These are phyloP conservation scores for Thermophis baileyi DNA, from an alignment of 2,113 vertebrate species.

Conservation along the genomic window DNA sequence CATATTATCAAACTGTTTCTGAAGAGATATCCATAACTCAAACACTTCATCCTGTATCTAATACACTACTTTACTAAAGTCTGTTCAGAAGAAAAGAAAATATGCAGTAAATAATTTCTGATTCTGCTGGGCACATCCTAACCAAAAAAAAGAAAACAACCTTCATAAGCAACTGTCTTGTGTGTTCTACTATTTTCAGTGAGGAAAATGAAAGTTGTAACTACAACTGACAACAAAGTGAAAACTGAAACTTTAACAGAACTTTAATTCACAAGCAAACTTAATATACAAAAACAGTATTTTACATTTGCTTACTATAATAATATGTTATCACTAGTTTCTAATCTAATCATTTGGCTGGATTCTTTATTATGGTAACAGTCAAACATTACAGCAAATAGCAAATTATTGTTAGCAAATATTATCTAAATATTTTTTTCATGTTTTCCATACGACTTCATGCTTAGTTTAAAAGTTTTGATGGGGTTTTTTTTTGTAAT, in stretches of 20 bases:
- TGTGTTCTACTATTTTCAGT: conserved; percentile 2
- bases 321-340: not conserved
- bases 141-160: not conserved
- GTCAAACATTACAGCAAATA: not conserved
- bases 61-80: not conserved
- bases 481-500: not conserved
- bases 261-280: not conserved
- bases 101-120: not conserved
- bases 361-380: not conserved
- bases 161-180: not conserved
- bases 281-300: not conserved
- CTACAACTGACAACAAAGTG: not conserved
- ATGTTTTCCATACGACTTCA: not conserved
- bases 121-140: not conserved
- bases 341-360: not conserved
- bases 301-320: not conserved
- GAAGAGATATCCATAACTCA: not conserved
- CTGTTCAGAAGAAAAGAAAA: not conserved
- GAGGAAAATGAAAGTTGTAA: conserved; percentile 4
- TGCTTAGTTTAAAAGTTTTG: not conserved
- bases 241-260: not conserved
- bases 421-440: not conserved
- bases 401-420: not conserved
- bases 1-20: conserved; percentile 1
- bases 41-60: not conserved